Conservation (phyloP, 2,113 vertebrate genomes). For the Litocranius walleri region DNA sequence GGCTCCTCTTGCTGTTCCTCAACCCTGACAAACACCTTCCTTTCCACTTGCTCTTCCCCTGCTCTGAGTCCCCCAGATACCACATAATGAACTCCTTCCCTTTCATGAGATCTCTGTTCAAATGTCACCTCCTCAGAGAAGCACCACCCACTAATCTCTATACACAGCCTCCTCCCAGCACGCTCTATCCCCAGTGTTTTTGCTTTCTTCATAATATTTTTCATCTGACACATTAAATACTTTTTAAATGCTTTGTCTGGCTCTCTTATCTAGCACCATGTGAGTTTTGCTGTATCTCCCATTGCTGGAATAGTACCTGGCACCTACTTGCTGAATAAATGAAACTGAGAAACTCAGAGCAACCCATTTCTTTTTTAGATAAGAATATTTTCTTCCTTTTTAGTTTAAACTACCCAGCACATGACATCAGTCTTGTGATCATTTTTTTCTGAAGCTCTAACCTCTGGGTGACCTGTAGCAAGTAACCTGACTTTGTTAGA, state of each 20-base stretch:
- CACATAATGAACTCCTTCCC: neutral
- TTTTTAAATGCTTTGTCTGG: neutral
- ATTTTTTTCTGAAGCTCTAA: neutral
- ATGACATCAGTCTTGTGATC: neutral
- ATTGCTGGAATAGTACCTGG: neutral
- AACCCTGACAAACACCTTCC: neutral
- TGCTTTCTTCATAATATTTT: neutral
- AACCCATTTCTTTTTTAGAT: constrained; percentile 29
- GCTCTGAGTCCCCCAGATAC: neutral
- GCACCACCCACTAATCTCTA: too few relatives aligned
- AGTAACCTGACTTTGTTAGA: neutral
- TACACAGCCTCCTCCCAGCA: neutral
- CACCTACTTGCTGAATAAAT: constrained; percentile 23
- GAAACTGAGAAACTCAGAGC: constrained; percentile 9
- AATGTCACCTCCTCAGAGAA: neutral
- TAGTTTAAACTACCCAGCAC: neutral
- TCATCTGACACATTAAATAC: neutral
- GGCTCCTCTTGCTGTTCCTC: neutral
- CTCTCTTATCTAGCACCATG: neutral
- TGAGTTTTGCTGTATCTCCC: neutral
- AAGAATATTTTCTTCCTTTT: constrained; percentile 30
- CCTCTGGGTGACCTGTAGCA: constrained; percentile 40
- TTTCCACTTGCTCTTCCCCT: neutral
- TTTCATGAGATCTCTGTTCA: neutral
- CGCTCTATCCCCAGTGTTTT: neutral